Base-by-base conservation (phyloP, 2,797 vertebrate genomes). In the Eupleurogrammus muticus region DNA sequence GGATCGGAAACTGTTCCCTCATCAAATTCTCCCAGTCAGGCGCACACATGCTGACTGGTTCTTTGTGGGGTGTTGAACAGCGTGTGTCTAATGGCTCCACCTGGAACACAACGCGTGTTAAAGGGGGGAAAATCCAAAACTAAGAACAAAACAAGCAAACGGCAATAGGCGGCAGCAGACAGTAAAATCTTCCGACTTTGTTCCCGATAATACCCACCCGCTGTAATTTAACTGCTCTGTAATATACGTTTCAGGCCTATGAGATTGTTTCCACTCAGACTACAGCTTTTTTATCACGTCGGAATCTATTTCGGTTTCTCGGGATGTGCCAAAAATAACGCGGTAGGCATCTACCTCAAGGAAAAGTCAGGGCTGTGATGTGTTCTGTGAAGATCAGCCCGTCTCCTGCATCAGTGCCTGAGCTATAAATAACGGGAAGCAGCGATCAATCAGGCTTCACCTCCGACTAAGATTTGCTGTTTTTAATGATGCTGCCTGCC, bases 381-480 rank as follows among this genome's bases (percentile, higher is more conserved):
- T 71, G 54, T 70, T 42, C 68, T 51, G 44, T 84, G 58, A 85
- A 78, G 81, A 70, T 71, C 59, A 62, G 38, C 55, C 3, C 44
- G 50, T 67, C 48, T 23, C 72, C 77, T 65, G 48, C 60, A 57
- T 68, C 57, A 55, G 76, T 65, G 68, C 40, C 48, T 0, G 9
- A 36, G 55, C 51, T 89, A 90, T 75, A 89, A 90, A 91, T 91
- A 89, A 53, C 65, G 24, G 0, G 0, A 5, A 51, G 35, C 46
- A 60, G 50, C 64, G 58, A 81, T 68, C 52, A 59, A 70, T 20
- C 40, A 34, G 51, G 70, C 80, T 81, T 75, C 67, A 82, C 80
- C 55, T 61, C 62, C 14, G 49, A 63, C 58, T 66, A 77, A 65
- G 60, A 82, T 23, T 20, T 36, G n/a, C n/a, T n/a, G n/a, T n/a